Conservation (phyloP, 2,113 vertebrate species). For the Eidolon helvum region DNA sequence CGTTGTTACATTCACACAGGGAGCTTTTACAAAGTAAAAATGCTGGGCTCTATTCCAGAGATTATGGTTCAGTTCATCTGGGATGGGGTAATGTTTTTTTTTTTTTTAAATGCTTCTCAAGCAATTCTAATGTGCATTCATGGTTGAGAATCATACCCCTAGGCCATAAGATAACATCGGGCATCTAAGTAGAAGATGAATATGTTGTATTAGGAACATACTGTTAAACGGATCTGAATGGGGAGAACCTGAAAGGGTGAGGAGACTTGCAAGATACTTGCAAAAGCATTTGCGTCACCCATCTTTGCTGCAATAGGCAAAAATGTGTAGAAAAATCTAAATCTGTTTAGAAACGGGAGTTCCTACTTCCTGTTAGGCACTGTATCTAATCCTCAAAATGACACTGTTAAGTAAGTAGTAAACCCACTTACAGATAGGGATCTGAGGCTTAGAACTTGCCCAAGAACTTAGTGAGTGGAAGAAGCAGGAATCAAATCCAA, state of each 20-base stretch:
- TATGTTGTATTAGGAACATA: not conserved
- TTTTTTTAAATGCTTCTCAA: not conserved
- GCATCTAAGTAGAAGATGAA: not conserved
- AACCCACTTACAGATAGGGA: not conserved
- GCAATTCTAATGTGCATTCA: not conserved
- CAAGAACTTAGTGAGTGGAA: not conserved
- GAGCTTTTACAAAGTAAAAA: not conserved
- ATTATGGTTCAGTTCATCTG: not conserved
- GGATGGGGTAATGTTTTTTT: too few species aligned
- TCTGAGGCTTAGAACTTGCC: not conserved
- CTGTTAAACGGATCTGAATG: not conserved
- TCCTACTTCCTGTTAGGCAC: not conserved
- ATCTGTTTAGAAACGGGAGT: not conserved
- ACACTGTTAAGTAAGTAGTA: not conserved
- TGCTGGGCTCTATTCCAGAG: not conserved
- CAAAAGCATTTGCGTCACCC: not conserved
- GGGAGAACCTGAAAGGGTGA: not conserved
- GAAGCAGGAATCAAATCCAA: not conserved
- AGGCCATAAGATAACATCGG: not conserved
- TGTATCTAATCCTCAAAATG: not conserved
- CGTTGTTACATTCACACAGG: not conserved
- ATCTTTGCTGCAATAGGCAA: not conserved
- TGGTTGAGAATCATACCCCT: not conserved
- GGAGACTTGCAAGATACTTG: not conserved
- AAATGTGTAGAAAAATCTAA: not conserved